phyloP scores from a whole-genome alignment of 1,140 invertebrate species.

The Metaphire vulgaris region DNA sequence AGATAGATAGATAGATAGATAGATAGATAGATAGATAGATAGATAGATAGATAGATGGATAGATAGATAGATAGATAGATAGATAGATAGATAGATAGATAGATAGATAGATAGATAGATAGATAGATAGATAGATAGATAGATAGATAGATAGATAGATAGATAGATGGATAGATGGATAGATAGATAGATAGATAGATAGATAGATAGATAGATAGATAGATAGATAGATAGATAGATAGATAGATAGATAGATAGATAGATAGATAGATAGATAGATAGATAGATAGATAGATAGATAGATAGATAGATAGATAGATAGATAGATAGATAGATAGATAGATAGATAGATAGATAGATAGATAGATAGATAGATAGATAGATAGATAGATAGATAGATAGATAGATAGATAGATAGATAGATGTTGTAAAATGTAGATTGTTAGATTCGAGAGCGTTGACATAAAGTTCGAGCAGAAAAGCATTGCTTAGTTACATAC shows the following conservation, averaged over 20 bases:
- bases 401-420: neutral
- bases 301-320: slow-evolving; percentile 3
- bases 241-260: neutral
- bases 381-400: slow-evolving; percentile 3
- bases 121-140: slow-evolving; percentile 1
- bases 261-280: neutral
- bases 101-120: neutral
- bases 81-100: neutral
- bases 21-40: neutral
- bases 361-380: slow-evolving; percentile 3
- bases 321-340: slow-evolving; percentile 3
- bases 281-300: neutral
- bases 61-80: neutral
- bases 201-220: slow-evolving; percentile 3
- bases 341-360: slow-evolving; percentile 3
- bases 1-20: too few species aligned
- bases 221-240: slow-evolving; percentile 3
- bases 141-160: slow-evolving; percentile 3
- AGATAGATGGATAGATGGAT: neutral
- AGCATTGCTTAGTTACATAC: too few species aligned
- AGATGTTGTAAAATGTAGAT: neutral
- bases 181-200: slow-evolving; percentile 3
- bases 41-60: neutral
- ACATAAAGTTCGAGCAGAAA: too few species aligned
- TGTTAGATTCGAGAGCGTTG: too few species aligned